phyloP scores from a whole-genome alignment of 2,888 invertebrate genomes.

The Acanthacorydalis orientalis region DNA sequence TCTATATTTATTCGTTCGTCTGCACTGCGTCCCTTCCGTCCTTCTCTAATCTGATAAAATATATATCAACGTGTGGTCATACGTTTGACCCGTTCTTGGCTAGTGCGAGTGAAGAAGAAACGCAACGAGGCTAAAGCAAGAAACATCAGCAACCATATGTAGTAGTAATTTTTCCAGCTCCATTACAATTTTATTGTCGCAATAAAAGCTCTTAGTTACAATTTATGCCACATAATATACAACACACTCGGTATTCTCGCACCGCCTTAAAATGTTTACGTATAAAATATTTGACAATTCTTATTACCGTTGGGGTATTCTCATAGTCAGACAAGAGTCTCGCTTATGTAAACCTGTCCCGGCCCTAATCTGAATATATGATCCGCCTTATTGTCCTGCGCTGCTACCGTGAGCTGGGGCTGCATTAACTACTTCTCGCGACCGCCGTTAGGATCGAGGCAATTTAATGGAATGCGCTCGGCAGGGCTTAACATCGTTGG shows the following conservation, averaged over 20 bases:
- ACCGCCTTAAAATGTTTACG: constrained; percentile 22
- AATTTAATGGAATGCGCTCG: no score
- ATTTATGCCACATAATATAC: constrained; percentile 22
- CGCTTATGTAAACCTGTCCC: constrained; percentile 22
- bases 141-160: not conserved
- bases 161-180: constrained; percentile 8
- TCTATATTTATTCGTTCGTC: no score
- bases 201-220: constrained; percentile 25
- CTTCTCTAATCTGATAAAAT: not conserved
- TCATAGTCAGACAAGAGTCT: constrained; percentile 4
- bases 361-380: constrained; percentile 27
- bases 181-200: constrained; percentile 24
- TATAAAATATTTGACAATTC: constrained; percentile 26
- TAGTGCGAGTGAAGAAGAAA: no score
- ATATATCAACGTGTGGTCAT: not conserved
- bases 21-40: no score
- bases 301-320: constrained; percentile 19
- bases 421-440: no score
- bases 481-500: no score
- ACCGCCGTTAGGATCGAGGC: no score
- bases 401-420: no score
- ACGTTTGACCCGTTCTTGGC: not conserved
- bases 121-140: not conserved
- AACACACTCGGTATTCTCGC: constrained; percentile 19
- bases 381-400: constrained; percentile 21